Evolutionary conservation across 2,888 invertebrate genomes (phyloP), one percentile per base, ranked within the genome.

Genomic region (Prenolepis imparis): DNA sequence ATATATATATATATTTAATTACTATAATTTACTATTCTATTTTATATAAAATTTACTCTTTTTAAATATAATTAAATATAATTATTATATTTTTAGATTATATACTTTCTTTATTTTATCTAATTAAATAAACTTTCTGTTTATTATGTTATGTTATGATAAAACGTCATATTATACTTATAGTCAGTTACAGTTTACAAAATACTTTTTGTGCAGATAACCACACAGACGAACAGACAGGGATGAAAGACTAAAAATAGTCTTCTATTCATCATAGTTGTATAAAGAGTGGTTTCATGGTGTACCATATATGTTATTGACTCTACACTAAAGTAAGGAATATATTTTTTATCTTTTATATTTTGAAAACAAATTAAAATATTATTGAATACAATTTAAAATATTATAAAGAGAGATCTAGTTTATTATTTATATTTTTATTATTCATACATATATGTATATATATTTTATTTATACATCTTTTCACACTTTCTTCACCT

Each of bases 211-310:
- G 21, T 1, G 11, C 3, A 59, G 12, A 2, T 28, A 44, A 39
- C 24, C 3, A n/a, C n/a, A n/a, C n/a, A 24, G 24, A 72, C 8
- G 15, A 67, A 48, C 2, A 48, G 18, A 55, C 21, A 55, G 21
- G 21, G 9, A 28, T 28, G 28, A 28, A 3, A 55, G 0, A 57
- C 18, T 70, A 57, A 39, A 70, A 70, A 59, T 28, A 73, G 59
- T 12, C 28, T 59, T 6, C 12, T n/a, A 73, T 73, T 73, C 21
- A 73, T 73, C n/a, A 59, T 39, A 36, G 18, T 72, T 72, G 24
- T 18, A 18, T 39, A 18, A 73, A 73, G 28, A 6, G 15, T 55
- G 15, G 15, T 28, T 73, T 59, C 8, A 59, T 15, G n/a, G 28
- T 59, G 24, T 59, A 24, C 24, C 66, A 24, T 59, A 6, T 39